A percentile compares a stretch with the other conserved stretches of the same genome.
phyloP scores from a whole-genome alignment of 1,140 invertebrate species.

The Caenorhabditis tropicalis region DNA sequence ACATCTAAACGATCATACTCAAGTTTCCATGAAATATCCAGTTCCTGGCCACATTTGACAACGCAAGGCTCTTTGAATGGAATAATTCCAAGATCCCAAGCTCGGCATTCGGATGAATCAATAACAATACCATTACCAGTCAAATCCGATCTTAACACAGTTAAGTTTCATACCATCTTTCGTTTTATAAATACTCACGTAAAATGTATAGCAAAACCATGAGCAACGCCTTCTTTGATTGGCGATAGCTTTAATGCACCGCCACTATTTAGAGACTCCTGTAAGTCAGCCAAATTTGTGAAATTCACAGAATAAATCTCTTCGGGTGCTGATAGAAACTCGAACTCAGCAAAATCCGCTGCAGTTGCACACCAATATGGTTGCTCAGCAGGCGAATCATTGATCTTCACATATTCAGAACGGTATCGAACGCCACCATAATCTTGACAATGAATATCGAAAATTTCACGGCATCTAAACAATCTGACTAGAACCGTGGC shows the following conservation, averaged over 20 bases:
- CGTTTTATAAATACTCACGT: not conserved
- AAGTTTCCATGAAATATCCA: not conserved
- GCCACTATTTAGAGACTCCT: not conserved
- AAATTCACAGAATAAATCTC: not conserved
- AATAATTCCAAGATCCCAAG: slow-evolving; percentile 6
- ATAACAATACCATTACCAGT: not conserved
- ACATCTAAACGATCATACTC: not conserved
- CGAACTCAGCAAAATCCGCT: not conserved
- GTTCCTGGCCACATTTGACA: not conserved
- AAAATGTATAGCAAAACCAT: slow-evolving; percentile 11
- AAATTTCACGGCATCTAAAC: slow-evolving; percentile 20
- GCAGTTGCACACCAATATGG: slow-evolving; percentile 1
- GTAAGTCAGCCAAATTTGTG: not conserved
- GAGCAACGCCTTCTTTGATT: not conserved
- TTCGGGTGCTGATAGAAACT: not conserved
- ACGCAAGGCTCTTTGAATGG: slow-evolving; percentile 18
- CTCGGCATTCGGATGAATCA: not conserved
- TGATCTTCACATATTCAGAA: not conserved
- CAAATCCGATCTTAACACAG: not conserved
- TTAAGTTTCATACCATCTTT: too few species aligned
- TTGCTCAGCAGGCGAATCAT: not conserved
- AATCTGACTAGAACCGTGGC: not conserved
- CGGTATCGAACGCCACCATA: not conserved
- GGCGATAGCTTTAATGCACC: not conserved
- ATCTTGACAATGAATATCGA: slow-evolving; percentile 35